phyloP scores from a whole-genome alignment of 2,888 invertebrate genomes.

The Schizotus pectinicornis region DNA sequence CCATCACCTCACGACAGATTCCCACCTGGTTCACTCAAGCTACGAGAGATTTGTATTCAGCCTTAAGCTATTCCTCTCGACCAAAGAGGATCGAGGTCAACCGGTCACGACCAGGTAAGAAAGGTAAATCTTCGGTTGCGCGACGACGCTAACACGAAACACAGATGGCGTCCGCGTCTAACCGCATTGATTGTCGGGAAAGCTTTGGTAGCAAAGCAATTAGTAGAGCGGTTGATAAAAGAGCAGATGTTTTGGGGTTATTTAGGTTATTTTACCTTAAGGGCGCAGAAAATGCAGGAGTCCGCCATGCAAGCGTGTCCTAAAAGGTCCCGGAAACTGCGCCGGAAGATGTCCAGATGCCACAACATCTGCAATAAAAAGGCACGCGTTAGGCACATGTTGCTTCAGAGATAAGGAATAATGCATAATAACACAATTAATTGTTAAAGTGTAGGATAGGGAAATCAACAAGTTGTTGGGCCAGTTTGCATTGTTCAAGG shows the following conservation, averaged over 20 bases:
- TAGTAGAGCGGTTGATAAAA: background rate
- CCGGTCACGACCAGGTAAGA: slow-evolving; percentile 42
- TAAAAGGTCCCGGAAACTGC: slow-evolving; percentile 90
- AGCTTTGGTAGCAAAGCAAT: background rate
- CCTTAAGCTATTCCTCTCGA: slow-evolving; percentile 46
- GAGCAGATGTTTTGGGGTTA: background rate
- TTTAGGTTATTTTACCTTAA: slow-evolving; percentile 88
- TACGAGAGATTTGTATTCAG: slow-evolving; percentile 41
- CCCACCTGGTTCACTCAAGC: slow-evolving; percentile 32
- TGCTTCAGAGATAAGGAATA: slow-evolving; percentile 9
- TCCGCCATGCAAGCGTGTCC: slow-evolving; percentile 95
- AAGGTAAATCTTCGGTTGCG: slow-evolving; percentile 5
- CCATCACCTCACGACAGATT: slow-evolving; percentile 24
- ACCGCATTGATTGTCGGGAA: slow-evolving; percentile 15
- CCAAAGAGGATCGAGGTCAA: slow-evolving; percentile 54
- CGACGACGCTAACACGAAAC: background rate
- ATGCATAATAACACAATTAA: too few species aligned
- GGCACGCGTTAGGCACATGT: slow-evolving; percentile 46
- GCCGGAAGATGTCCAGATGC: slow-evolving; percentile 96
- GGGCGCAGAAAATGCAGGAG: slow-evolving; percentile 95
- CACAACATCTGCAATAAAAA: slow-evolving; percentile 82
- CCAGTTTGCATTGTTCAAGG: too few species aligned
- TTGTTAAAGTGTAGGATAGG: too few species aligned
- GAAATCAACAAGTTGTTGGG: too few species aligned
- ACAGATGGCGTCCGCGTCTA: slow-evolving; percentile 11